Base-by-base conservation (phyloP, 2,888 invertebrate species). In the Dasysyrphus tricinctus region DNA sequence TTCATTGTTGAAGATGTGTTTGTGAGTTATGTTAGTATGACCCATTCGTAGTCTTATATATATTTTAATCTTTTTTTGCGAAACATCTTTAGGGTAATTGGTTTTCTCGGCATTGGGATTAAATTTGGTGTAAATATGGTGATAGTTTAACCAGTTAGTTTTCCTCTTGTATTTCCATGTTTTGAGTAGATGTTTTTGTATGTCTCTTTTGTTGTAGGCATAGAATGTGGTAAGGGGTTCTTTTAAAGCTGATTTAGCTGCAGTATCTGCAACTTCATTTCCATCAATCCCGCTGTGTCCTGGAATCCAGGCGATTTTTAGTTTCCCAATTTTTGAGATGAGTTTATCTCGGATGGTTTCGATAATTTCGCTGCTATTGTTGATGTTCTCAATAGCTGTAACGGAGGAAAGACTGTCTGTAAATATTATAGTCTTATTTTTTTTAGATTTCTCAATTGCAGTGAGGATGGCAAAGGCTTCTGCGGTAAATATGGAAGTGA, bases 331-430 rank as follows among this genome's bases (percentile, higher is more conserved):
- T 16, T 14, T 72, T 1, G 47, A 73, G 5, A 59, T 57, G 8
- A 73, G 14, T 16, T 56, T 49, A 11, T 74, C 51, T 9, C 59
- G 42, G 54, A 70, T 54, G 44, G 75, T 49, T 49, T 34, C 70
- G 24, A 67, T 37, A 32, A 65, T 56, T 54, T 49, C 47, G 42
- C 32, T 67, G 14, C 11, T 39, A 47, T 42, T 59, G 29, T 83
- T 77, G 7, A 29, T 56, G 37, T 75, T 84, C 2, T 72, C 5
- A 0, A 76, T 19, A 29, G 49, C 79, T 65, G 37, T 61, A 16
- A 67, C 54, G 8, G 73, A 47, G 14, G 80, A 85, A n/a, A 67
- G 59, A 34, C 59, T 80, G 49, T 80, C 76, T 42, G 65, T 67
- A 42, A 61, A 77, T 39, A 80, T 80, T 14, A 72, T 37, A n/a